phyloP scores from a whole-genome alignment of 2,113 vertebrate genomes.

The Tachysurus fulvidraco region DNA sequence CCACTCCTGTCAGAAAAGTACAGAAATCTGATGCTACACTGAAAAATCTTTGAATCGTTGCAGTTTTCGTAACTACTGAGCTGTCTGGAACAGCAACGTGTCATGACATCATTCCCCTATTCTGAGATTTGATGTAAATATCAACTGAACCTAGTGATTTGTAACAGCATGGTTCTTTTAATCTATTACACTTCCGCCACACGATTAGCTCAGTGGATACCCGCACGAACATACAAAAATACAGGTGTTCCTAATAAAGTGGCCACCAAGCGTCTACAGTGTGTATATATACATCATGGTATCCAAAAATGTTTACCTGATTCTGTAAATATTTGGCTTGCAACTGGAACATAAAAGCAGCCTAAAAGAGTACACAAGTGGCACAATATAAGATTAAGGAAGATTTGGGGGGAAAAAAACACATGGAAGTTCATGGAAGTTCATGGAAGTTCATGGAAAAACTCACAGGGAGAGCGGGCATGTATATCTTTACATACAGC shows the following conservation, averaged over 20 bases:
- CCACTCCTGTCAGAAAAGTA: no score
- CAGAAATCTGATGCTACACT: no score
- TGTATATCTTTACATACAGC: slow-evolving; percentile 87
- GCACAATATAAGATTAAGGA: slow-evolving; percentile 13
- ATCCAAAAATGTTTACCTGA: slow-evolving; percentile 75
- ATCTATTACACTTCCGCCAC: background rate
- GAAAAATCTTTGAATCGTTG: background rate
- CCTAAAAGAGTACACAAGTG: slow-evolving; percentile 68
- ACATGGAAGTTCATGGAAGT: background rate
- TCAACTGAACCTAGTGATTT: background rate
- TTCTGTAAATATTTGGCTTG: slow-evolving; percentile 84
- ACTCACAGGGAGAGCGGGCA: slow-evolving; percentile 91
- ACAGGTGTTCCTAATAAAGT: background rate
- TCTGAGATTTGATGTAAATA: background rate
- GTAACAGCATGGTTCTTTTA: background rate
- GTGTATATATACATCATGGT: background rate
- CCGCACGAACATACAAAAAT: background rate
- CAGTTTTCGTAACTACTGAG: background rate
- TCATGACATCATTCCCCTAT: background rate
- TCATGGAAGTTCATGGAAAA: slow-evolving; percentile 18
- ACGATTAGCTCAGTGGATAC: background rate
- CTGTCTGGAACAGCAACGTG: background rate
- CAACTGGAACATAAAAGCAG: slow-evolving; percentile 85
- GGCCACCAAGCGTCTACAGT: background rate
- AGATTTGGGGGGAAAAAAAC: slow-evolving; percentile 13